Evolutionary conservation across 2,797 vertebrate genomes (phyloP).

Genomic region (Ptychadena robeensis): DNA sequence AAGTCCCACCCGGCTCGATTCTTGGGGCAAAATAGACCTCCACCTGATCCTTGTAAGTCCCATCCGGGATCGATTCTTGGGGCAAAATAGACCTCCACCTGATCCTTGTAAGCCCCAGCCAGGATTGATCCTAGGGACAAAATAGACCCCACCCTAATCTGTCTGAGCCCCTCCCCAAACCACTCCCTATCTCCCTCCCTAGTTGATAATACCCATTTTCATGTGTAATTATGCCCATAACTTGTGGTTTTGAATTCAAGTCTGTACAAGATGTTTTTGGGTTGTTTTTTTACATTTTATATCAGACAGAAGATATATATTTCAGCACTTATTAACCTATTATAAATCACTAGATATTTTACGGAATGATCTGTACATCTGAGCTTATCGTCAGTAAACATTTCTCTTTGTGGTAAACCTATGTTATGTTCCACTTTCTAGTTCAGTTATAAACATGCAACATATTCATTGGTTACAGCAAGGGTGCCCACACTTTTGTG

Average conservation of each 20-base stretch:
- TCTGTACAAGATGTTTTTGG: constrained; percentile 54
- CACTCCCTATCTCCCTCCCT: not conserved
- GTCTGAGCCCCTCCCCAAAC: not conserved
- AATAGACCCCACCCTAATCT: not conserved
- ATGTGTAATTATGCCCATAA: not conserved
- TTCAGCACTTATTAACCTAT: constrained; percentile 62
- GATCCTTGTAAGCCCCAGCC: not conserved
- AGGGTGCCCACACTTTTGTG: too few relatives aligned
- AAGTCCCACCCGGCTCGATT: not conserved
- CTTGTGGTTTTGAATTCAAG: constrained; percentile 24
- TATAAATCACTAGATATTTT: constrained; percentile 56
- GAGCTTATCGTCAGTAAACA: not conserved
- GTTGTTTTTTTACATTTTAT: constrained; percentile 13
- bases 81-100: not conserved
- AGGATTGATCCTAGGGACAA: not conserved
- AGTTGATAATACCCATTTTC: not conserved
- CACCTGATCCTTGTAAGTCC: not conserved
- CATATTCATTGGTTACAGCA: too few relatives aligned
- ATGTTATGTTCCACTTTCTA: too few relatives aligned
- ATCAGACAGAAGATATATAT: constrained; percentile 44
- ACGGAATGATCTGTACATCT: too few relatives aligned
- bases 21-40: too few relatives aligned
- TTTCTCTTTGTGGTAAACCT: too few relatives aligned
- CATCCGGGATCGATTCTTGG: not conserved
- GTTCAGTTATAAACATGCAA: too few relatives aligned